Percentiles rank a stretch among this genome's conserved stretches.
These are phyloP conservation scores for Bombus confusus DNA, from an alignment of 1,140 invertebrate species.

Conservation along the genomic window DNA sequence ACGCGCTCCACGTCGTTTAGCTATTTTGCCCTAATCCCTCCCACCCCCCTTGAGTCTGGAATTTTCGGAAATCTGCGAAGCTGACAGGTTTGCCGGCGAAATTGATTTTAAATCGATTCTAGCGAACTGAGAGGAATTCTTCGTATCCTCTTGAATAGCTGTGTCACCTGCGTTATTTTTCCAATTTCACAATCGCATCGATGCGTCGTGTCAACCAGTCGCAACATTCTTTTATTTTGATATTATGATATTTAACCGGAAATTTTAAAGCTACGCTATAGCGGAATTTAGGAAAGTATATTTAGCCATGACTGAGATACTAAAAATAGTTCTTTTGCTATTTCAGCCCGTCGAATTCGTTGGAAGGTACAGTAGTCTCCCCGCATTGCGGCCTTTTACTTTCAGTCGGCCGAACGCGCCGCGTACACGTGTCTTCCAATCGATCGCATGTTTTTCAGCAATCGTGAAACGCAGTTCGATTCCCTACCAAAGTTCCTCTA, in stretches of 20 bases:
- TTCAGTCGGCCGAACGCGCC: conserved; percentile 44
- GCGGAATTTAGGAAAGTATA: no score
- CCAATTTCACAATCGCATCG: no score
- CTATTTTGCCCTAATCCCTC: not conserved
- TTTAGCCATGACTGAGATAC: no score
- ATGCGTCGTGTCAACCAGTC: no score
- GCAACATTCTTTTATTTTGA: not conserved
- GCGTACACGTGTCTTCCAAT: conserved; percentile 34
- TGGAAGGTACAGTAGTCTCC: conserved; percentile 20
- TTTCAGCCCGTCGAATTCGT: not conserved
- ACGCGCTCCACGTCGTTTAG: not conserved
- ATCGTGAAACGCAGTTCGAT: conserved; percentile 20
- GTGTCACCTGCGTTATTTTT: not conserved
- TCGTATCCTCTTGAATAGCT: not conserved
- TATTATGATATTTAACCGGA: no score
- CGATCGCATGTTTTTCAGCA: conserved; percentile 38
- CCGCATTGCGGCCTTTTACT: conserved; percentile 55
- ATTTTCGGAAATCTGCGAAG: not conserved
- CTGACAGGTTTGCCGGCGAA: not conserved
- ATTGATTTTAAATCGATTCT: not conserved
- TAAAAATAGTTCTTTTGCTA: no score
- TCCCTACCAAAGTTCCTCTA: not conserved
- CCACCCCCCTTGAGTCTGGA: not conserved
- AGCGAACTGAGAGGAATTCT: not conserved
- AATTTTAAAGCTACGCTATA: no score